Evolutionary conservation across 2,797 vertebrate species (phyloP).

Genomic region (Callimico goeldii): DNA sequence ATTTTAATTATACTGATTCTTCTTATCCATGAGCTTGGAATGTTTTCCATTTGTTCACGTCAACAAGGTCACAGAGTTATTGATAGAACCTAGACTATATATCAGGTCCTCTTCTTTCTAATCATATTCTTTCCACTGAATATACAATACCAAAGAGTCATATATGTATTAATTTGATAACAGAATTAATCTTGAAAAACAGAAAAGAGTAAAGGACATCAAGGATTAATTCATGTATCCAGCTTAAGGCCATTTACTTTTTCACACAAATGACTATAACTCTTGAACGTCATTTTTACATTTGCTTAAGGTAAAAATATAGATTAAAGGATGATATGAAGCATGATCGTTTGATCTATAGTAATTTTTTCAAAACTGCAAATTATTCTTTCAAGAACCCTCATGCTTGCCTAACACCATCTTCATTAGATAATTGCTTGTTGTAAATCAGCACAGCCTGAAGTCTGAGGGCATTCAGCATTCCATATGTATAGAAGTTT

Average conservation of each 20-base stretch:
- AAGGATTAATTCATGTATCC: background rate
- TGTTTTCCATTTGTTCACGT: background rate
- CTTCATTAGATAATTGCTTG: slow-evolving; percentile 77
- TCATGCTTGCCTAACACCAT: slow-evolving; percentile 60
- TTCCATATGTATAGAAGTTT: slow-evolving; percentile 46
- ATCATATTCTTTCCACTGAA: background rate
- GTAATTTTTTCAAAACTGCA: slow-evolving; percentile 70
- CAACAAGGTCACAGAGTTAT: background rate
- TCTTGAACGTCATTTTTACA: slow-evolving; percentile 62
- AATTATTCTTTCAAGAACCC: slow-evolving; percentile 72
- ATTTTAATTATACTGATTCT: background rate
- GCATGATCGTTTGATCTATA: slow-evolving; percentile 71
- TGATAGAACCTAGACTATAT: background rate
- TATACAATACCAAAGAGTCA: background rate
- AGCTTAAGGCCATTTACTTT: slow-evolving; percentile 1
- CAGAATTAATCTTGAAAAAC: background rate
- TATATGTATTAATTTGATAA: background rate
- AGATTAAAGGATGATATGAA: slow-evolving; percentile 67
- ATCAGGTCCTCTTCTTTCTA: background rate
- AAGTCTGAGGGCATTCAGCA: slow-evolving; percentile 46
- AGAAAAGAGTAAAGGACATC: background rate
- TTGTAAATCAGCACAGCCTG: slow-evolving; percentile 70
- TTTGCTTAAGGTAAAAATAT: slow-evolving; percentile 57
- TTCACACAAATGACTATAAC: slow-evolving; percentile 39
- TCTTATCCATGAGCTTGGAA: background rate